A percentile compares a stretch with the other conserved stretches of the same genome.
These are phyloP conservation scores for Riparia riparia DNA, from an alignment of 2,113 vertebrate genomes.

Conservation along the genomic window DNA sequence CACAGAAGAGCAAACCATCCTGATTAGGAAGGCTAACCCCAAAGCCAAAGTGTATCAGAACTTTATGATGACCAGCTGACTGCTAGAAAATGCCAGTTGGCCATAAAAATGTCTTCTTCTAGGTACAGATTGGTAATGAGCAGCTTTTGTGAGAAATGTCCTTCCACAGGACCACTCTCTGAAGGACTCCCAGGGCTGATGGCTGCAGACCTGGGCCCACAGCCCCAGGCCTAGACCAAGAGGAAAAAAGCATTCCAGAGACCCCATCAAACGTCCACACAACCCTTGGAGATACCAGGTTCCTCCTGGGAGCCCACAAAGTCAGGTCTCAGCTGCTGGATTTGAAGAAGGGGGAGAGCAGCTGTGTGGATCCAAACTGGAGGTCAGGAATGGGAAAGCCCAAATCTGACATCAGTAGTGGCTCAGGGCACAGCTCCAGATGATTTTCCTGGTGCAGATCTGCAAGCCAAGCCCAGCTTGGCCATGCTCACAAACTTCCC, in stretches of 20 bases:
- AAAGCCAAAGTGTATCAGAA: background rate
- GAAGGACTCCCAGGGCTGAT: background rate
- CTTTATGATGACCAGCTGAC: background rate
- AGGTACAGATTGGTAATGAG: background rate
- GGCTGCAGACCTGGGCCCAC: background rate
- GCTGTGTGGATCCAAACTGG: background rate
- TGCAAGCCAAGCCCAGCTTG: background rate
- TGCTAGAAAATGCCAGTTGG: background rate
- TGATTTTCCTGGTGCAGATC: background rate
- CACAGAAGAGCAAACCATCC: background rate
- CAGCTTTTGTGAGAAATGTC: background rate
- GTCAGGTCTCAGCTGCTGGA: accelerated
- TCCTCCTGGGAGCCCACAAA: background rate
- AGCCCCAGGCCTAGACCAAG: background rate
- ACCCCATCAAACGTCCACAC: background rate
- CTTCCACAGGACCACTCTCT: background rate
- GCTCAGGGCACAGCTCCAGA: background rate
- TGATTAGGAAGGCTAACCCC: background rate
- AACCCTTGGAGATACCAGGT: accelerated
- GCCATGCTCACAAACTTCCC: background rate
- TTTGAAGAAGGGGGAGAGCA: background rate
- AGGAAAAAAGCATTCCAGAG: background rate
- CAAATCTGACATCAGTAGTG: accelerated
- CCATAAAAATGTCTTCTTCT: background rate
- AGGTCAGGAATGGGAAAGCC: background rate